Evolutionary conservation across 2,888 invertebrate genomes (phyloP).

Genomic region (Pachycephus smyrnensis): DNA sequence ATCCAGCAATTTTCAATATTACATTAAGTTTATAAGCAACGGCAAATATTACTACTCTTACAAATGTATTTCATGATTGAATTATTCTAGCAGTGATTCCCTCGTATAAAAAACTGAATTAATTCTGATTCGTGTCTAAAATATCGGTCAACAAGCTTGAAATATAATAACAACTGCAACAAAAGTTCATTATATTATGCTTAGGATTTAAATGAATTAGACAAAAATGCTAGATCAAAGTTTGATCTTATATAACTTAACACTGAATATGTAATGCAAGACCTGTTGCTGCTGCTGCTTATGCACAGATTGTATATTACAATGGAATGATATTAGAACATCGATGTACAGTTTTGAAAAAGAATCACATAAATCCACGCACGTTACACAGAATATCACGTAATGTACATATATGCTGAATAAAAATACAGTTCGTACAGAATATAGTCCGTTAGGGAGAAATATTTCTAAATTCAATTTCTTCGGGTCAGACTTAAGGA

Average conservation of each 20-base stretch:
- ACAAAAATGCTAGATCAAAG: not conserved
- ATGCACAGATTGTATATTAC: not conserved
- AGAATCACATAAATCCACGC: not conserved
- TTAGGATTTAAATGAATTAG: not conserved
- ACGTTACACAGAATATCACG: slow-evolving; percentile 26
- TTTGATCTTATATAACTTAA: not conserved
- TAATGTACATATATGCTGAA: slow-evolving; percentile 10
- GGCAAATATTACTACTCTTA: too few relatives aligned
- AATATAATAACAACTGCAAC: too few relatives aligned
- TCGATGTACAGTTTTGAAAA: not conserved
- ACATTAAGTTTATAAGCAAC: too few relatives aligned
- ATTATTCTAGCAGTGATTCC: too few relatives aligned
- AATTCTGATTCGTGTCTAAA: too few relatives aligned
- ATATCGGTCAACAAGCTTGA: too few relatives aligned
- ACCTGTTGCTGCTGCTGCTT: not conserved
- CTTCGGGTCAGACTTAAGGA: not conserved
- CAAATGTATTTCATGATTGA: too few relatives aligned
- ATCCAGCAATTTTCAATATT: too few relatives aligned
- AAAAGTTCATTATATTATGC: not conserved
- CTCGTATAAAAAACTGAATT: too few relatives aligned
- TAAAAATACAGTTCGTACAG: too few relatives aligned
- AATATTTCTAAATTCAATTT: slow-evolving; percentile 14
- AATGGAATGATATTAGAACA: not conserved
- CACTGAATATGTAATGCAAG: not conserved
- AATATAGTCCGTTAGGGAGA: slow-evolving; percentile 16